Conservation (phyloP, 2,888 invertebrate species). For the Andrena camellia region DNA sequence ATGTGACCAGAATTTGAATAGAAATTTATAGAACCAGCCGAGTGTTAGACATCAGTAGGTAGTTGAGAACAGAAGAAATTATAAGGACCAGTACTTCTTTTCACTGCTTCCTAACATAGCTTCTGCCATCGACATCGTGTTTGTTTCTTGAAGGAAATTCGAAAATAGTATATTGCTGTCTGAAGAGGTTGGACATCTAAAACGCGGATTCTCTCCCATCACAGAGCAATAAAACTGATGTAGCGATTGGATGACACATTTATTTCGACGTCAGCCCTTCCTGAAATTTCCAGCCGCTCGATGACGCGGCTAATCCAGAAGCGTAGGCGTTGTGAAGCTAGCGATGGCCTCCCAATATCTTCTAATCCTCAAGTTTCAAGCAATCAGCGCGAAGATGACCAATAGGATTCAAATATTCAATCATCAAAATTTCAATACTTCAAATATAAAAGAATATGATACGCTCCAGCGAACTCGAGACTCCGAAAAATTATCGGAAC, state of each 20-base stretch:
- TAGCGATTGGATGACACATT: slow-evolving; percentile 30
- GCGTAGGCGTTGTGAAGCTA: slow-evolving; percentile 22
- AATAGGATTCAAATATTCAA: neutral
- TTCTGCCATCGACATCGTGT: no score
- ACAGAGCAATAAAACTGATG: slow-evolving; percentile 7
- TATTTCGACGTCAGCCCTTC: slow-evolving; percentile 21
- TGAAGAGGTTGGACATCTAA: neutral
- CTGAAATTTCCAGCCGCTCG: neutral
- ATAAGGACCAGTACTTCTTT: no score
- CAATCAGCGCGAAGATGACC: neutral
- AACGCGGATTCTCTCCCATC: neutral
- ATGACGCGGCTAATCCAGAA: slow-evolving; percentile 12
- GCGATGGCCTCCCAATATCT: slow-evolving; percentile 2
- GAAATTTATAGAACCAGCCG: no score
- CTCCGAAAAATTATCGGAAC: neutral
- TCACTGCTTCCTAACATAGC: no score
- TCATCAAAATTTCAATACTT: neutral
- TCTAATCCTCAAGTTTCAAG: neutral
- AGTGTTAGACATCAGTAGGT: no score
- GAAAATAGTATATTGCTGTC: neutral
- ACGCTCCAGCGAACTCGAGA: neutral
- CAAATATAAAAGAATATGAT: neutral
- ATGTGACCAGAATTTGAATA: no score
- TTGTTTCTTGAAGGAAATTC: no score
- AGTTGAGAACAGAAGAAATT: no score